Evolutionary conservation across 1,140 invertebrate species (phyloP).

Genomic region (Halesus radiatus): DNA sequence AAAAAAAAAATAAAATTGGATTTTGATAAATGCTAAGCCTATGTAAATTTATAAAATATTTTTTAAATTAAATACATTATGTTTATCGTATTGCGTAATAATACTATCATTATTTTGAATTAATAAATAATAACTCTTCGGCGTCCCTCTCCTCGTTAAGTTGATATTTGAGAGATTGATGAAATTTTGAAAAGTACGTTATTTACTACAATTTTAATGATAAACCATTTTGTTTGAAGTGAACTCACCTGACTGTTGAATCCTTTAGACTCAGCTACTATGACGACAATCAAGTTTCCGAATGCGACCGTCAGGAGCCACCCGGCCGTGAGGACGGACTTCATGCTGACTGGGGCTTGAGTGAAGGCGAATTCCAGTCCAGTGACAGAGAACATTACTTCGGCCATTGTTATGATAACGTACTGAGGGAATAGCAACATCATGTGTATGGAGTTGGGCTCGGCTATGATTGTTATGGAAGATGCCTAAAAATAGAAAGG

Average conservation of each 20-base stretch:
- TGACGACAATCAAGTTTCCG: slow-evolving; percentile 88
- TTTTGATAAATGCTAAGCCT: no score
- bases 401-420: slow-evolving; percentile 84
- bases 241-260: slow-evolving; percentile 77
- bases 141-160: no score
- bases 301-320: slow-evolving; percentile 93
- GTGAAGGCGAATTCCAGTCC: slow-evolving; percentile 94
- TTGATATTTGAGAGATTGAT: no score
- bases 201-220: no score
- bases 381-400: slow-evolving; percentile 88
- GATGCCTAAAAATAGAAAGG: slow-evolving; percentile 38
- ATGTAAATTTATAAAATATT: no score
- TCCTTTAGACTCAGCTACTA: slow-evolving; percentile 64
- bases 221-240: slow-evolving; percentile 54
- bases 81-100: no score
- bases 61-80: no score
- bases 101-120: no score
- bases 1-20: no score
- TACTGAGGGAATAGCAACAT: slow-evolving; percentile 86
- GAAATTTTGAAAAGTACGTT: no score
- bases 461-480: slow-evolving; percentile 67
- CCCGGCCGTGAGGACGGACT: slow-evolving; percentile 89
- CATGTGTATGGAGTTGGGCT: slow-evolving; percentile 80
- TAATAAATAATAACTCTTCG: no score
- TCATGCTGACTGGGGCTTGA: slow-evolving; percentile 91